Conservation (phyloP, 1,140 invertebrate species). For the Drosophila watanabei region DNA sequence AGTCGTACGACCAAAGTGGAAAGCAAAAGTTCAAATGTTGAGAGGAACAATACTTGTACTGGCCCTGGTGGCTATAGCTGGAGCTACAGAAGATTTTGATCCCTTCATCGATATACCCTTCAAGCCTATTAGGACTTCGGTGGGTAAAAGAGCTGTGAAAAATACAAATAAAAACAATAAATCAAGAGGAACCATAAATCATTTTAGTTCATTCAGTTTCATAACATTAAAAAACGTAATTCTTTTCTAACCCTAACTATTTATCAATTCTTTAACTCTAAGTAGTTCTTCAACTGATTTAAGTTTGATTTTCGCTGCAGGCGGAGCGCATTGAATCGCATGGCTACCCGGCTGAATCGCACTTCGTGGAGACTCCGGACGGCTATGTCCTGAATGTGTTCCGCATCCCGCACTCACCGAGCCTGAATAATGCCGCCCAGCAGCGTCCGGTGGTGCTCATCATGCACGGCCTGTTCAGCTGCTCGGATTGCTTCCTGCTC, state of each 20-base stretch:
- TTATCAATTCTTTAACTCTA: neutral
- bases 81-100: constrained; percentile 35
- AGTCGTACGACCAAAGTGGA: constrained; percentile 29
- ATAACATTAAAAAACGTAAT: neutral
- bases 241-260: neutral
- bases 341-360: constrained; percentile 87
- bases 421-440: constrained; percentile 61
- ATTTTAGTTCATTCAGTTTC: neutral
- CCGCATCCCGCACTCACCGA: constrained; percentile 85
- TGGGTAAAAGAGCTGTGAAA: constrained; percentile 2
- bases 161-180: neutral
- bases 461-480: constrained; percentile 92
- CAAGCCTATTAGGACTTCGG: constrained; percentile 66
- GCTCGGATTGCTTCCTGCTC: constrained; percentile 91
- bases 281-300: neutral
- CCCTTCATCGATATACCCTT: constrained; percentile 73
- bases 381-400: constrained; percentile 87
- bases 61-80: constrained; percentile 32
- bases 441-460: constrained; percentile 87
- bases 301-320: constrained; percentile 41
- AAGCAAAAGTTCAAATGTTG: constrained; percentile 40
- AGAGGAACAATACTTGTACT: constrained; percentile 28
- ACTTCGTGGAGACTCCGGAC: constrained; percentile 86
- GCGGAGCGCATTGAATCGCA: constrained; percentile 69
- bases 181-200: neutral